Evolutionary conservation across 2,888 invertebrate genomes (phyloP).

Genomic region (Drosophila percnosoma): DNA sequence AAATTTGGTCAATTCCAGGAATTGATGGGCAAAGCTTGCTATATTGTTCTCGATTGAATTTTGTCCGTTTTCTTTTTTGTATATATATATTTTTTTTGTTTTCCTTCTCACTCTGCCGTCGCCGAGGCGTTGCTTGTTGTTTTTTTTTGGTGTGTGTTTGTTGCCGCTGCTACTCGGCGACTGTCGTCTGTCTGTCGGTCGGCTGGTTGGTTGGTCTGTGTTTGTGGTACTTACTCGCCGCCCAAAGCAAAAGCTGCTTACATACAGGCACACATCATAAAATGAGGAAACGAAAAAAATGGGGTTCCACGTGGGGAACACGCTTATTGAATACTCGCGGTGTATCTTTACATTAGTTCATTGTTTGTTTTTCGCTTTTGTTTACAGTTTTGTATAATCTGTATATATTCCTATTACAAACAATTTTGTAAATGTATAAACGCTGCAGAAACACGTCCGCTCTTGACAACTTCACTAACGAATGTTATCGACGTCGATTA

Average conservation of each 20-base stretch:
- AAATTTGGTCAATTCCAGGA: conserved; percentile 60
- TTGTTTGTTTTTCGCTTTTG: conserved; percentile 44
- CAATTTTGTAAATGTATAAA: conserved; percentile 69
- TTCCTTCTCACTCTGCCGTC: conserved; percentile 8
- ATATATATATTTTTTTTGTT: conserved; percentile 11
- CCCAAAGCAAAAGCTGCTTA: conserved; percentile 59
- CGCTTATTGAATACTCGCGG: conserved; percentile 51
- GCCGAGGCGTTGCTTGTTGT: conserved; percentile 70
- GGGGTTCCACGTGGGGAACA: conserved; percentile 71
- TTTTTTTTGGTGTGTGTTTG: conserved; percentile 56
- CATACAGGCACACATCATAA: conserved; percentile 68
- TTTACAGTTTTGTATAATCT: conserved; percentile 46
- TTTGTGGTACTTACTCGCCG: conserved; percentile 57
- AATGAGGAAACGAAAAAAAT: conserved; percentile 71
- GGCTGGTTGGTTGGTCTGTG: conserved; percentile 15
- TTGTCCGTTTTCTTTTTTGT: conserved; percentile 2
- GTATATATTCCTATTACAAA: conserved; percentile 62
- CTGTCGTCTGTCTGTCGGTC: conserved; percentile 41
- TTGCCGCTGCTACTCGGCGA: conserved; percentile 42
- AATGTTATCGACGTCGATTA: conserved; percentile 45
- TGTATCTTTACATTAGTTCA: conserved; percentile 72
- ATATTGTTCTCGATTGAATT: conserved; percentile 27
- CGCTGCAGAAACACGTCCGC: conserved; percentile 62
- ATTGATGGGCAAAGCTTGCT: conserved; percentile 61
- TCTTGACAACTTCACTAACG: conserved; percentile 49